Evolutionary conservation across 2,113 vertebrate genomes (phyloP), one percentile per base, ranked within the genome.

Genomic region (Egretta garzetta): DNA sequence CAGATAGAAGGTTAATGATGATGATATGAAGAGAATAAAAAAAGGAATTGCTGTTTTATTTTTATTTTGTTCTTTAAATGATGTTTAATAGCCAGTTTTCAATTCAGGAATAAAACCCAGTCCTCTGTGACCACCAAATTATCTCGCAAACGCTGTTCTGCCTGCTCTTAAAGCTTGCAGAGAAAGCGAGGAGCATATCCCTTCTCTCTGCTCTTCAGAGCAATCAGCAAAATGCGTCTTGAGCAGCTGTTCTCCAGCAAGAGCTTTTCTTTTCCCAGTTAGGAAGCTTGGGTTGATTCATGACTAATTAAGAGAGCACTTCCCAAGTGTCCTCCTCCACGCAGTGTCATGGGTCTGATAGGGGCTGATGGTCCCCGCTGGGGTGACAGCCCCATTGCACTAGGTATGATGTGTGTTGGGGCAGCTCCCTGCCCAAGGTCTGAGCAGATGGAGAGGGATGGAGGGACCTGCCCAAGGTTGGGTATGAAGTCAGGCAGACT

Each of bases 51-150:
- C 89, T 96, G 84, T 43, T 97, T 96, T 97, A 96, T 93, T 97
- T 97, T 94, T 97, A 94, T 94, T 96, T 97, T 95, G 84, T 93
- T 97, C 93, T 95, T 92, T 96, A 96, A 97, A 91, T 96, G 89
- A 83, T 95, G 87, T 94, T 97, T 94, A 96, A 97, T 95, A 91
- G 93, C 74, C 84, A 64, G 74, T 96, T 97, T 95, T 96, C 87
- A 43, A 86, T 88, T 80, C 66, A 70, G 79, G 79, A 94, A 80
- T 96, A 97, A 97, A 97, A 96, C 62, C 21, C 70, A 96, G 62
- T 94, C 95, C 94, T 89, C 84, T 82, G 81, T 96, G 97, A 97
- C 94, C 89, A 91, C 71, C 87, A 91, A 90, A 96, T 96, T 91
- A 76, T 66, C 87, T 89, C 11, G 0, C 87, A 76, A 93, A 56